A percentile compares a stretch with the other conserved stretches of the same genome.
Evolutionary conservation across 2,888 invertebrate species (phyloP).

Genomic region (Cordilura impudica): DNA sequence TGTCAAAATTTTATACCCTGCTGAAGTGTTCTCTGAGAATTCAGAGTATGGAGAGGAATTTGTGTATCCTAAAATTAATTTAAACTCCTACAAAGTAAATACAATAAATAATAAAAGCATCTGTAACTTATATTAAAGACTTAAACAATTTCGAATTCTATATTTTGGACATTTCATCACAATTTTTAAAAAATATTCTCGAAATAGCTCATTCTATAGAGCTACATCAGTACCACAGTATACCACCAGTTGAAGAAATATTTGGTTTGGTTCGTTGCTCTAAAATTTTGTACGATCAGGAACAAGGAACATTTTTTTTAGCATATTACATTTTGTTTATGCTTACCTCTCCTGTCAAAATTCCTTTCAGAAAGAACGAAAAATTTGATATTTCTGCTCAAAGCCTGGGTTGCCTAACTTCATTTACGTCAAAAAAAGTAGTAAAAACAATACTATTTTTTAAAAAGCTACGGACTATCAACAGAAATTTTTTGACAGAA

Average conservation of each 20-base stretch:
- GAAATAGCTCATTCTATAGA: slow-evolving; percentile 51
- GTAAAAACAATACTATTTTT: too few species aligned
- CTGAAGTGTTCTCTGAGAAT: slow-evolving; percentile 21
- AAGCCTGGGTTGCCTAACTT: too few species aligned
- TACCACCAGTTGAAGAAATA: slow-evolving; percentile 52
- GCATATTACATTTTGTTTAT: too few species aligned
- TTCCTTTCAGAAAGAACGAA: too few species aligned
- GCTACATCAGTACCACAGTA: slow-evolving; percentile 51
- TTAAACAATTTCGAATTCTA: slow-evolving; percentile 48
- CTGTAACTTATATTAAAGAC: slow-evolving; percentile 56
- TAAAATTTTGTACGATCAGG: slow-evolving; percentile 25
- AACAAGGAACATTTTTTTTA: too few species aligned
- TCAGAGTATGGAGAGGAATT: slow-evolving; percentile 3
- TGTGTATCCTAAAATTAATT: slow-evolving; percentile 15
- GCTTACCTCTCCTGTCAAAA: too few species aligned
- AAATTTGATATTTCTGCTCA: too few species aligned
- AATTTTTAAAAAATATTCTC: slow-evolving; percentile 18
- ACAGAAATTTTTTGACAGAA: too few species aligned
- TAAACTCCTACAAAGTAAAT: slow-evolving; percentile 39
- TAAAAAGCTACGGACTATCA: too few species aligned
- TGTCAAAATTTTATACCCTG: slow-evolving; percentile 16
- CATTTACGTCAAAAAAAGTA: too few species aligned
- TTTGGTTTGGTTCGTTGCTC: slow-evolving; percentile 60
- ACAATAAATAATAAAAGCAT: slow-evolving; percentile 34
- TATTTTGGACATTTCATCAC: slow-evolving; percentile 46